phyloP scores from a whole-genome alignment of 2,888 invertebrate genomes.

The Caradrina clavipalpis region DNA sequence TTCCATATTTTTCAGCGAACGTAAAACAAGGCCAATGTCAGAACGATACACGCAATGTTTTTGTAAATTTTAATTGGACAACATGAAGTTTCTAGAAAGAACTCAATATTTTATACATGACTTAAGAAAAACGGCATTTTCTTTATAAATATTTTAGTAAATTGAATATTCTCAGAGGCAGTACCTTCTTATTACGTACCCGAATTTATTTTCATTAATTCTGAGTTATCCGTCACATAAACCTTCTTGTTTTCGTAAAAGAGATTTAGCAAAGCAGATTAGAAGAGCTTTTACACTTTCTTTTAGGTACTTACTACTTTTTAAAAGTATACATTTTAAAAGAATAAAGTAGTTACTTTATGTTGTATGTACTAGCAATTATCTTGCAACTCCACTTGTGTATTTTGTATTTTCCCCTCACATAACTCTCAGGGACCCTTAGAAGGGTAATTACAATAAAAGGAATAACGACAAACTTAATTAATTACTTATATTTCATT shows the following conservation, averaged over 20 bases:
- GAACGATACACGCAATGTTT: background rate
- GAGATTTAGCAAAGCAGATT: conserved; percentile 18
- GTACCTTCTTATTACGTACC: conserved; percentile 1
- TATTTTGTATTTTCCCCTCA: too few relatives aligned
- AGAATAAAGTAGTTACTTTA: background rate
- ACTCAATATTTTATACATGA: background rate
- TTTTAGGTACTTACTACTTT: background rate
- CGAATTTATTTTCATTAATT: conserved; percentile 27
- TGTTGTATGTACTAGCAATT: too few relatives aligned
- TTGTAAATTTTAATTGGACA: conserved; percentile 1
- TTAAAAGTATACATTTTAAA: background rate
- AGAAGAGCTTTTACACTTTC: background rate
- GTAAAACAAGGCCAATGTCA: conserved; percentile 3
- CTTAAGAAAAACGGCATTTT: background rate
- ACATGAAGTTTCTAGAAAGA: background rate
- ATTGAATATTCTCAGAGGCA: background rate
- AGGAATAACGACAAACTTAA: too few relatives aligned
- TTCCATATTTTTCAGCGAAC: conserved; percentile 23
- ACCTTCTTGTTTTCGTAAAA: conserved; percentile 15
- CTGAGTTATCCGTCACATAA: conserved; percentile 10
- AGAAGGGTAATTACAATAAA: too few relatives aligned
- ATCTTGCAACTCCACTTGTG: too few relatives aligned
- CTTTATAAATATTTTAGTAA: background rate
- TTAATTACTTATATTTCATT: too few relatives aligned
- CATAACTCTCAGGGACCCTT: too few relatives aligned